Evolutionary conservation across 2,113 vertebrate species (phyloP).

Genomic region (Larimichthys polyactis): DNA sequence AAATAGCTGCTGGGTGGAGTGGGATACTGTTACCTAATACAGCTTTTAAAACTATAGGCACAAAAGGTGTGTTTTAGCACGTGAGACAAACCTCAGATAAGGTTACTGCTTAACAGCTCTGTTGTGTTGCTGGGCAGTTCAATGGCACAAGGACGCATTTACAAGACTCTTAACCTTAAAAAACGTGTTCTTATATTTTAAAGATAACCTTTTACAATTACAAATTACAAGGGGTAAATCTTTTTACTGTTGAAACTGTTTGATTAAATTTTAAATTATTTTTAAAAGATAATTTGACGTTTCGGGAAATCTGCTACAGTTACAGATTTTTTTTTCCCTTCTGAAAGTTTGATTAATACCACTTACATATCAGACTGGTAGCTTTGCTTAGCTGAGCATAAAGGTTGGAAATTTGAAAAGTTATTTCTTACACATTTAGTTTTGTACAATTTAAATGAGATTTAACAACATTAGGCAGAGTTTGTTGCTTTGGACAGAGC

Average conservation of each 20-base stretch:
- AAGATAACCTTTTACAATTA: not conserved
- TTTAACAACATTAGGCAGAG: no score
- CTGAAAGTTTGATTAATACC: not conserved
- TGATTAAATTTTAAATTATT: no score
- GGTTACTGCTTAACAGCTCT: slow-evolving; percentile 1
- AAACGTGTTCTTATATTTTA: not conserved
- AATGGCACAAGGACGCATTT: not conserved
- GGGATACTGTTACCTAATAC: not conserved
- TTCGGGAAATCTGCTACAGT: not conserved
- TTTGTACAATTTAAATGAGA: not conserved
- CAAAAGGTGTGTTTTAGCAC: not conserved
- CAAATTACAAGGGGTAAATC: not conserved
- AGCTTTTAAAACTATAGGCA: not conserved
- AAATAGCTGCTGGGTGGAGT: slow-evolving; percentile 22
- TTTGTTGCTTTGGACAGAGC: not conserved
- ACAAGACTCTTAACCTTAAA: not conserved
- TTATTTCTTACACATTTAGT: no score
- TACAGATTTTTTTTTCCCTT: not conserved
- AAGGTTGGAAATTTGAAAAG: no score
- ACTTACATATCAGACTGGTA: not conserved
- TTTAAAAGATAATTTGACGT: not conserved
- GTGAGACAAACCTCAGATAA: slow-evolving; percentile 2
- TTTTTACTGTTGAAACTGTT: not conserved
- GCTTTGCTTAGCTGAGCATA: not conserved
- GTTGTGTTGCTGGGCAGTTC: not conserved